Evolutionary conservation across 2,113 vertebrate species (phyloP).

Genomic region (Ochotona princeps): DNA sequence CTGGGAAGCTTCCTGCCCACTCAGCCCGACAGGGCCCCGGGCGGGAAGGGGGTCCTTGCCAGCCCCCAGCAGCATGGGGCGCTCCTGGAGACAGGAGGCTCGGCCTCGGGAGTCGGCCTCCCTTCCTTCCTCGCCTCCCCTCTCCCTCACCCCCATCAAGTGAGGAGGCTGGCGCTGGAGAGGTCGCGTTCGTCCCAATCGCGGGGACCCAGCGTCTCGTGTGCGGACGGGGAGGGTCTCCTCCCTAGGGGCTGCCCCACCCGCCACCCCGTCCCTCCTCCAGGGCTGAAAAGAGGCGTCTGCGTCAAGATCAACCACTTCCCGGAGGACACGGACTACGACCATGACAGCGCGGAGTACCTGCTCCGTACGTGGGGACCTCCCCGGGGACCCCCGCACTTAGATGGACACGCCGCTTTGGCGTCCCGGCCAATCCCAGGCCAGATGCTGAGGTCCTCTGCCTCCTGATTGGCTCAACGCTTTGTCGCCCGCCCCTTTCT

Average conservation of each 20-base stretch:
- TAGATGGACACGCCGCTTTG: neutral
- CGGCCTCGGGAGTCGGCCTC: neutral
- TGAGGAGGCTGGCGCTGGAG: neutral
- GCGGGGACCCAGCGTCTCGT: neutral
- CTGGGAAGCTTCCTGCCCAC: too few species aligned
- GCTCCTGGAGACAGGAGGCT: neutral
- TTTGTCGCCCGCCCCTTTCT: conserved; percentile 11
- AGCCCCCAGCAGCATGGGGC: neutral
- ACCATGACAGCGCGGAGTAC: conserved; percentile 96
- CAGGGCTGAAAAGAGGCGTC: conserved; percentile 93
- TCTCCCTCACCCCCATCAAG: neutral
- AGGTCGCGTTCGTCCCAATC: neutral
- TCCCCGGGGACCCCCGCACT: neutral
- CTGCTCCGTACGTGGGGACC: conserved; percentile 88
- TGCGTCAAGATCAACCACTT: conserved; percentile 97
- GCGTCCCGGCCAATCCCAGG: neutral
- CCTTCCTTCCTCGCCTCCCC: neutral
- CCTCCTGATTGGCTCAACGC: neutral
- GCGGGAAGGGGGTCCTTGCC: neutral
- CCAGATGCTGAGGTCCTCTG: neutral
- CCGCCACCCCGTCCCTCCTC: conserved; percentile 54
- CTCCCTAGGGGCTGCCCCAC: neutral
- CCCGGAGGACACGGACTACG: conserved; percentile 96
- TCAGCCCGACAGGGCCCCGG: neutral
- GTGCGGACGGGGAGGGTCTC: neutral